Percentiles rank a stretch among this genome's conserved stretches.
These are phyloP conservation scores for Enteromius fasciolatus DNA, from an alignment of 2,797 vertebrate genomes.

Conservation along the genomic window DNA sequence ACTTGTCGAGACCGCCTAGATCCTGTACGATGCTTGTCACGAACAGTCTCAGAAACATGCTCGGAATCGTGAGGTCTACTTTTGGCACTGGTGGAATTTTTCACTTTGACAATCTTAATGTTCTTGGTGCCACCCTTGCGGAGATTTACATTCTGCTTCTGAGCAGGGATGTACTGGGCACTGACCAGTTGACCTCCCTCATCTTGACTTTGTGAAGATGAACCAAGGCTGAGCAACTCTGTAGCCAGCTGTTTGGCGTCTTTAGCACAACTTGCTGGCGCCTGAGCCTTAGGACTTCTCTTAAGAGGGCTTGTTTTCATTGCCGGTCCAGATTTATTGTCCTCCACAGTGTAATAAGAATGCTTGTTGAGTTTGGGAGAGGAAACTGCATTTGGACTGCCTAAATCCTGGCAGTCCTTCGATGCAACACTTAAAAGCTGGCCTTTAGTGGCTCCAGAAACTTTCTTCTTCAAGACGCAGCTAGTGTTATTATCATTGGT, in stretches of 20 bases:
- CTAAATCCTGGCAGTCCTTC: slow-evolving; percentile 65
- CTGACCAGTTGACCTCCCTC: slow-evolving; percentile 76
- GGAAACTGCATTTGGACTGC: slow-evolving; percentile 58
- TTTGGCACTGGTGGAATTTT: slow-evolving; percentile 64
- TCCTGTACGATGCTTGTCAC: slow-evolving; percentile 69
- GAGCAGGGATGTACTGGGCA: slow-evolving; percentile 73
- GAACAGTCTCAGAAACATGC: slow-evolving; percentile 65
- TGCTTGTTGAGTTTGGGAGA: slow-evolving; percentile 74
- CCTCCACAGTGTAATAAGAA: slow-evolving; percentile 60
- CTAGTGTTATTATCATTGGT: slow-evolving; percentile 72
- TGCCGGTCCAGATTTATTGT: slow-evolving; percentile 72
- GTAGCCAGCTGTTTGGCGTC: slow-evolving; percentile 67
- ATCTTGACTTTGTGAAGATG: slow-evolving; percentile 83
- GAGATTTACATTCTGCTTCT: slow-evolving; percentile 74
- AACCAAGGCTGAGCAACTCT: slow-evolving; percentile 81
- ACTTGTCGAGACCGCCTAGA: slow-evolving; percentile 78
- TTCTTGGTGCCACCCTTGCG: slow-evolving; percentile 76
- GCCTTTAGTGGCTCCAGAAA: slow-evolving; percentile 66
- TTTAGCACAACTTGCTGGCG: slow-evolving; percentile 24
- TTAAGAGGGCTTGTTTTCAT: slow-evolving; percentile 73
- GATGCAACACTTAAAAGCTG: slow-evolving; percentile 51
- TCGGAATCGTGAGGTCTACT: slow-evolving; percentile 53
- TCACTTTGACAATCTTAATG: slow-evolving; percentile 74
- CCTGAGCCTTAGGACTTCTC: slow-evolving; percentile 60
- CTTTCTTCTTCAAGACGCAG: slow-evolving; percentile 65